A percentile compares a stretch with the other conserved stretches of the same genome.
phyloP scores from a whole-genome alignment of 2,888 invertebrate genomes.

The Sinohyriopsis cumingii region DNA sequence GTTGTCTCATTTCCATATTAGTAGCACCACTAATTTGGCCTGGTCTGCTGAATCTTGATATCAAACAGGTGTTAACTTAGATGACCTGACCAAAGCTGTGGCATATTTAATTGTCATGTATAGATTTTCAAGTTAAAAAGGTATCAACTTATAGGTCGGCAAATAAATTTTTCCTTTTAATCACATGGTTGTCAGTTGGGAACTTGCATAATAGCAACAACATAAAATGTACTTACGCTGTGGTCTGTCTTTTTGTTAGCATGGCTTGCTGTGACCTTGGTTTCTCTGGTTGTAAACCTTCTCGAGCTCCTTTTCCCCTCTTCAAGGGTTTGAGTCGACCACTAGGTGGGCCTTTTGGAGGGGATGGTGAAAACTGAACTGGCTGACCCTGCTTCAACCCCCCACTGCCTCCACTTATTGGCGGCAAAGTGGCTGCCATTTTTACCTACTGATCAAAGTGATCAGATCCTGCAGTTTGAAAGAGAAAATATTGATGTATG shows the following conservation, averaged over 20 bases:
- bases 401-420: slow-evolving; percentile 47
- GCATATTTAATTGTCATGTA: too few species aligned
- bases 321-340: slow-evolving; percentile 48
- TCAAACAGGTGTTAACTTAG: too few species aligned
- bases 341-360: slow-evolving; percentile 47
- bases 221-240: slow-evolving; percentile 49
- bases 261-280: slow-evolving; percentile 56
- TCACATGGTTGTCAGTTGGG: too few species aligned
- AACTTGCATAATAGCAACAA: too few species aligned
- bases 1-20: too few species aligned
- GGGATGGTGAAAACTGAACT: slow-evolving; percentile 43
- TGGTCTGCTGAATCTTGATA: too few species aligned
- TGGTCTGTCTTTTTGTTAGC: slow-evolving; percentile 58
- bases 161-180: too few species aligned
- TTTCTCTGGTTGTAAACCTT: slow-evolving; percentile 16
- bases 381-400: slow-evolving; percentile 38
- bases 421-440: slow-evolving; percentile 63
- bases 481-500: not conserved
- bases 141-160: too few species aligned
- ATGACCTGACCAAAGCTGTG: too few species aligned
- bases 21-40: too few species aligned
- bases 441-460: slow-evolving; percentile 7
- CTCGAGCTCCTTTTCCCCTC: slow-evolving; percentile 4
- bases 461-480: not conserved
- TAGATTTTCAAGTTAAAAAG: too few species aligned